Evolutionary conservation across 2,888 invertebrate species (phyloP), one percentile per base, ranked within the genome.

Genomic region (Nomada flava): DNA sequence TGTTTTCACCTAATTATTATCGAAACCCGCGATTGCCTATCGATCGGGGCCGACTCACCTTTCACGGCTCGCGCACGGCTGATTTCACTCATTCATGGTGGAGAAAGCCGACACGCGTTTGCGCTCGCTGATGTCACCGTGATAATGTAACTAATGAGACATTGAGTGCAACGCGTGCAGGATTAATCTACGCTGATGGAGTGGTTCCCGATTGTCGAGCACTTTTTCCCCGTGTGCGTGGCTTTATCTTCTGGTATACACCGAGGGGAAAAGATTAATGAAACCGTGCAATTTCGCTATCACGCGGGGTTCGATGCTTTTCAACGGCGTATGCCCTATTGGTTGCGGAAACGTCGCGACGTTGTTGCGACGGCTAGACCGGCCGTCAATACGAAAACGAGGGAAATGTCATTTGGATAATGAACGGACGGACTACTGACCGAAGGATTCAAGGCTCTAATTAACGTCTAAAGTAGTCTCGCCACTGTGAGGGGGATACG

Each of bases 141-240:
- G 68, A 64, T 81, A 81, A 81, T 81, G 81, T 81, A 81, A 80
- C 81, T 81, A 80, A 81, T 73, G 81, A 80, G 81, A 81, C 81
- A 81, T 69, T 80, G 81, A 80, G 67, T 80, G 74, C 79, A 80
- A 67, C 79, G 78, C 53, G 67, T 36, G 57, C 79, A 50, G 60
- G 55, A 82, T 81, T 81, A 82, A 82, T 82, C 69, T 59, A 42
- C 50, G 74, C 55, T 74, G 81, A 81, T 65, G 81, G 74, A 81
- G 74, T 74, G 63, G 63, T 73, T 70, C 65, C 60, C 69, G 62
- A 59, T 53, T 68, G 73, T 42, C 50, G 68, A 81, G 64, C 68
- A 67, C 29, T 65, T 68, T 68, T 53, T 62, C 36, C 63, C 18
- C 9, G 36, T 18, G 60, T 13, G 47, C 42, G 15, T 29, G 36